Percentiles rank a stretch among this genome's conserved stretches.
phyloP scores from a whole-genome alignment of 2,888 invertebrate genomes.

The Nasonia oneida region DNA sequence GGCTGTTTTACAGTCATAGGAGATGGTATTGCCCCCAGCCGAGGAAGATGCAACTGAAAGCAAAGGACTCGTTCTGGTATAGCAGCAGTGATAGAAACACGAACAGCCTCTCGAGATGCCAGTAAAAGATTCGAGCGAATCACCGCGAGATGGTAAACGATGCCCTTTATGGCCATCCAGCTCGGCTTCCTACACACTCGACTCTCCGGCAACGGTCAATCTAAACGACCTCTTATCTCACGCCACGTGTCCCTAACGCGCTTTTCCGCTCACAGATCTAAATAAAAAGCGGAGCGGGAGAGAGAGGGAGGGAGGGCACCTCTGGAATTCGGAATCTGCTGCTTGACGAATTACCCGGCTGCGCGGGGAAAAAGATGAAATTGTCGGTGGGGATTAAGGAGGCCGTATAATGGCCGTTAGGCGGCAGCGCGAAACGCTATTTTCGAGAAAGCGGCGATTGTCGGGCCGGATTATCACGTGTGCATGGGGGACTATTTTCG shows the following conservation, averaged over 20 bases:
- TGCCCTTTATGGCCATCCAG: constrained; percentile 77
- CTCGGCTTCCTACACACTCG: not conserved
- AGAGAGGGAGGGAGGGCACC: not conserved
- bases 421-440: constrained; percentile 44
- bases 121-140: constrained; percentile 71
- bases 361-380: constrained; percentile 52
- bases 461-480: constrained; percentile 37
- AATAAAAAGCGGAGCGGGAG: constrained; percentile 47
- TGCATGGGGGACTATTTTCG: constrained; percentile 32
- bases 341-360: constrained; percentile 40
- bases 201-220: constrained; percentile 72
- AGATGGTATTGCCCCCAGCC: not conserved
- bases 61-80: not conserved
- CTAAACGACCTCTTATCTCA: constrained; percentile 76
- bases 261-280: constrained; percentile 45
- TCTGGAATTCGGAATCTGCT: not conserved
- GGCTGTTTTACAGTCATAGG: not conserved
- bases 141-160: constrained; percentile 74
- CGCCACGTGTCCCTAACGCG: constrained; percentile 26
- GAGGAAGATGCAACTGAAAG: constrained; percentile 56
- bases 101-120: constrained; percentile 68
- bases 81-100: constrained; percentile 54
- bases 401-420: constrained; percentile 52
- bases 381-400: constrained; percentile 52
- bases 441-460: constrained; percentile 44